phyloP scores from a whole-genome alignment of 2,888 invertebrate genomes.

The Sinelater perroti region DNA sequence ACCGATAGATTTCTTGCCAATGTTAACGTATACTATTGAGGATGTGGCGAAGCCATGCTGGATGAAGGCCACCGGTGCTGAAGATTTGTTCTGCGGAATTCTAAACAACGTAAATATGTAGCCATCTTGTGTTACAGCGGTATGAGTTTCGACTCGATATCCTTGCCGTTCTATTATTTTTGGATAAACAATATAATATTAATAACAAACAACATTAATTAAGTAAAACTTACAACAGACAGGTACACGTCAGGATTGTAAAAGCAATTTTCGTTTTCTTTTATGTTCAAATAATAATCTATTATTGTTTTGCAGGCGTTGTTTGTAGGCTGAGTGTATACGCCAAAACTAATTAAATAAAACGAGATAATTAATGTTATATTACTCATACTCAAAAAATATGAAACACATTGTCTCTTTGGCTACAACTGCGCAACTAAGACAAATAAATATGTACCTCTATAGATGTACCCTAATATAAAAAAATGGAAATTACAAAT shows the following conservation, averaged over 20 bases:
- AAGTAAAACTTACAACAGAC: slow-evolving; percentile 38
- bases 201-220: no score
- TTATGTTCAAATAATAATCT: slow-evolving; percentile 36
- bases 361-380: no score
- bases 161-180: slow-evolving; percentile 51
- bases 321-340: no score
- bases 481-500: no score
- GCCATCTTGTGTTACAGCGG: slow-evolving; percentile 51
- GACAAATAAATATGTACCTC: no score
- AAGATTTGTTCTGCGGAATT: slow-evolving; percentile 53
- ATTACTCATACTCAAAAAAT: no score
- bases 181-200: slow-evolving; percentile 51
- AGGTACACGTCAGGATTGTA: slow-evolving; percentile 42
- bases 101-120: slow-evolving; percentile 51
- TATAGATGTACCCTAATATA: no score
- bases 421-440: no score
- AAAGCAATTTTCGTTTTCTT: slow-evolving; percentile 39
- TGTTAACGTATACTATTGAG: slow-evolving; percentile 51
- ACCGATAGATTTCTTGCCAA: slow-evolving; percentile 54
- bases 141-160: slow-evolving; percentile 52
- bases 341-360: no score
- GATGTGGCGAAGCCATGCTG: slow-evolving; percentile 54
- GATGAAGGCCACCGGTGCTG: slow-evolving; percentile 50
- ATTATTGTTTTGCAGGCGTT: slow-evolving; percentile 42
- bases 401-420: no score